phyloP scores from a whole-genome alignment of 2,888 invertebrate species.

The Drosophila glabriapex region DNA sequence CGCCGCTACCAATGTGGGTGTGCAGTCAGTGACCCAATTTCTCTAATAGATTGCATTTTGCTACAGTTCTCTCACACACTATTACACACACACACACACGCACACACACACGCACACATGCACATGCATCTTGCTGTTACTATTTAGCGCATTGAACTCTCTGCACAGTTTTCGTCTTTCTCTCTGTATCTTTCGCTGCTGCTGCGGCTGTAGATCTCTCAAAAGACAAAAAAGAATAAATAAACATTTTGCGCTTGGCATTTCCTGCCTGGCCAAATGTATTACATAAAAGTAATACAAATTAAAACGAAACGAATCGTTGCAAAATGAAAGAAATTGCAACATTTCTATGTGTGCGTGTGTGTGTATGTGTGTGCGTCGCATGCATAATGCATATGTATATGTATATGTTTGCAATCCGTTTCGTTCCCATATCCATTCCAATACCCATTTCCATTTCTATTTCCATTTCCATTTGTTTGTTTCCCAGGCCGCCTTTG shows the following conservation, averaged over 20 bases:
- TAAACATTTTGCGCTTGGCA: conserved; percentile 44
- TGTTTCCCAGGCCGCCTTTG: conserved; percentile 57
- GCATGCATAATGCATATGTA: background rate
- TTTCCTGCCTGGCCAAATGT: conserved; percentile 54
- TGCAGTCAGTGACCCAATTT: conserved; percentile 78
- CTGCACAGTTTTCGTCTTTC: conserved; percentile 17
- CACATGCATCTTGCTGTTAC: conserved; percentile 22
- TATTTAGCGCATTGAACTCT: conserved; percentile 75
- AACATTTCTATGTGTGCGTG: conserved; percentile 15
- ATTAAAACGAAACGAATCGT: conserved; percentile 8
- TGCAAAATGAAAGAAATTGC: conserved; percentile 11
- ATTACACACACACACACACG: conserved; percentile 12
- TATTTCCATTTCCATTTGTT: conserved; percentile 16
- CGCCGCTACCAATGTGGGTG: conserved; percentile 69
- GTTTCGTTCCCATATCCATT: conserved; percentile 21
- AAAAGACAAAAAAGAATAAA: background rate
- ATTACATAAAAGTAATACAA: conserved; percentile 47
- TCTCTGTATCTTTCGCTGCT: background rate
- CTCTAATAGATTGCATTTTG: conserved; percentile 77
- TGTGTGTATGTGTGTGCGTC: background rate
- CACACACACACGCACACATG: conserved; percentile 1
- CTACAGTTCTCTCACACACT: conserved; percentile 40
- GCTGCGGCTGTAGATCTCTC: conserved; percentile 18
- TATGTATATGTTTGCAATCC: background rate
- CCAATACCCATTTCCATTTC: conserved; percentile 17